Evolutionary conservation across 1,140 invertebrate species (phyloP), one percentile per base, ranked within the genome.

Genomic region (Brachionus rotundiformis): DNA sequence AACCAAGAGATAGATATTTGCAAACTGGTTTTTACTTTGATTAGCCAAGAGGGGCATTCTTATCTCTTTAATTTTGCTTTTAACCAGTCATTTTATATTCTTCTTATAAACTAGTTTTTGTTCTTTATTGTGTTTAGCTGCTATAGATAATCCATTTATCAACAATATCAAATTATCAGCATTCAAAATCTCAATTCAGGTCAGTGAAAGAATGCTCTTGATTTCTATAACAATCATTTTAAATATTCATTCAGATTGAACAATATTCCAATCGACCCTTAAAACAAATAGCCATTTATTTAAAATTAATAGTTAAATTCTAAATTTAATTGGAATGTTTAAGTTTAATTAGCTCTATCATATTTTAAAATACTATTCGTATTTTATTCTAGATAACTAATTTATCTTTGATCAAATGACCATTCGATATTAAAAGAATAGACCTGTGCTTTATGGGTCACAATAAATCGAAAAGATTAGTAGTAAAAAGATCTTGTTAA

Each of bases 111-210:
- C 16, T 8, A 23, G 19, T 54, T 54, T 8, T 23, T 54, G 23
- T 54, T 19, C 19, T 49, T 49, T 49, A 19, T 19, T 49, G 16
- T 54, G 1, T 54, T 23, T 19, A 13, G n/a, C 39, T 54, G 47
- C 47, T 54, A 36, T 33, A 33, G 27, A 68, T 33, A 31, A 36
- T 68, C 19, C 25, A 68, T 68, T 68, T 68, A 68, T 31, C 63
- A 68, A 33, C 13, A 36, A 68, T 68, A 11, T 31, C 16, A 33
- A 31, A n/a, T 68, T 68, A 33, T 68, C 63, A 31, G 29, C 3
- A 68, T 68, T 16, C 1, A n/a, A 10, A 23, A 68, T 61, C 27
- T 29, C 27, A 23, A 61, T 68, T 36, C 63, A 33, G 33, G 29
- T 68, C 16, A 68, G 33, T 31, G 27, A 33, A 65, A 61, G 27